Evolutionary conservation across 2,888 invertebrate genomes (phyloP).

Genomic region (Lepidocyrtoides sp.): DNA sequence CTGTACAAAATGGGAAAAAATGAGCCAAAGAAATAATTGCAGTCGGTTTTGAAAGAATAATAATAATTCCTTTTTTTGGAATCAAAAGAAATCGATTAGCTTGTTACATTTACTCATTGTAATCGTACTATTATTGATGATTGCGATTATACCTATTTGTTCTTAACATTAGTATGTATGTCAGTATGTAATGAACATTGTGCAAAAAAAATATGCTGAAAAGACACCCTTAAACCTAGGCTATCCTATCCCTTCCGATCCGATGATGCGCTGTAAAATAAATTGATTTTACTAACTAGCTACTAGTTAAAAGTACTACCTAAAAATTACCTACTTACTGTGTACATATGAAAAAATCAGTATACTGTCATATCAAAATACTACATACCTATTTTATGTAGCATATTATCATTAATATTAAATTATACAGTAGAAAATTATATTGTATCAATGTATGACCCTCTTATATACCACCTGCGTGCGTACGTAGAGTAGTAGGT

Average conservation of each 20-base stretch:
- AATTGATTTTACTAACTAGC: no score
- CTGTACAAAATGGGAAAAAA: background rate
- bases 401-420: no score
- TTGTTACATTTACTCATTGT: background rate
- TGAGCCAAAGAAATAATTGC: slow-evolving; percentile 24
- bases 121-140: no score
- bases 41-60: background rate
- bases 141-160: no score
- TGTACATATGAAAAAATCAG: background rate
- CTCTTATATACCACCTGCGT: background rate
- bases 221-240: slow-evolving; percentile 67
- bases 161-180: no score
- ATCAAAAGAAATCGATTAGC: background rate
- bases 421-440: background rate
- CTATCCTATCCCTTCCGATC: slow-evolving; percentile 4
- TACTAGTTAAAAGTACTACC: no score
- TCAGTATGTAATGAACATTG: background rate
- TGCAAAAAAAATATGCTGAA: no score
- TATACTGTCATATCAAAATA: background rate
- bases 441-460: background rate
- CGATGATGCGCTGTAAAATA: background rate
- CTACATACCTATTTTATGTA: no score
- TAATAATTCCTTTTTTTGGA: no score
- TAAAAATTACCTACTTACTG: background rate
- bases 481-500: background rate